Evolutionary conservation across 2,113 vertebrate species (phyloP).

Genomic region (Datnioides undecimradiatus): DNA sequence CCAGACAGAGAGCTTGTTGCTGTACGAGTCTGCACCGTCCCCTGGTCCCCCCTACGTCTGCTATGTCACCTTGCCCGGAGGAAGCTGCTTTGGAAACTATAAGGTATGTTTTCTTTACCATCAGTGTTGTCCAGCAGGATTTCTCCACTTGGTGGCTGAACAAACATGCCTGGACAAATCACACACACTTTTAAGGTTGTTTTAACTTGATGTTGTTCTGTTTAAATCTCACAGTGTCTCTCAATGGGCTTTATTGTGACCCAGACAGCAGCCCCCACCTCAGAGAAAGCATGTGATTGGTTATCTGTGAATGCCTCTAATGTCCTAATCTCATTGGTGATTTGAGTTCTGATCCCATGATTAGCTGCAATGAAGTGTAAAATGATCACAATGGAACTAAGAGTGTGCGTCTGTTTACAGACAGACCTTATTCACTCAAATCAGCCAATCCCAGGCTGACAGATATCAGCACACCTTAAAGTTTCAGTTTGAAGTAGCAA

Average conservation of each 20-base stretch:
- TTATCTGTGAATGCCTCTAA: slow-evolving; percentile 64
- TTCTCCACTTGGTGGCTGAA: neutral
- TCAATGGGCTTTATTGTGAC: slow-evolving; percentile 63
- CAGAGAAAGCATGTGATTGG: slow-evolving; percentile 66
- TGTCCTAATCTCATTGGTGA: slow-evolving; percentile 55
- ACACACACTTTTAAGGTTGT: slow-evolving; percentile 34
- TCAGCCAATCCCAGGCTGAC: neutral
- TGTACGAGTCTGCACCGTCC: slow-evolving; percentile 88
- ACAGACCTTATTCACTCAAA: neutral
- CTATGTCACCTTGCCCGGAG: slow-evolving; percentile 91
- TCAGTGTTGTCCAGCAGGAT: neutral
- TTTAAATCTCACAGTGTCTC: slow-evolving; percentile 54
- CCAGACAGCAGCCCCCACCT: slow-evolving; percentile 50
- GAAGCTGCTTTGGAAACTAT: slow-evolving; percentile 93
- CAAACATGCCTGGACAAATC: no score
- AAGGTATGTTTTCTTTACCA: slow-evolving; percentile 83
- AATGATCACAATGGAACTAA: slow-evolving; percentile 38
- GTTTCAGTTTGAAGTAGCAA: neutral
- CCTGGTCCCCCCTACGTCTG: slow-evolving; percentile 88
- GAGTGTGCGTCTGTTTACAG: neutral
- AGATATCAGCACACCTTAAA: neutral
- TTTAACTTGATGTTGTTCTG: slow-evolving; percentile 31
- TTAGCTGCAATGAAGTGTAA: slow-evolving; percentile 61
- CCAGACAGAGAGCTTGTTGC: slow-evolving; percentile 78
- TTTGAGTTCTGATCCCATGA: slow-evolving; percentile 68